A percentile compares a stretch with the other conserved stretches of the same genome.
These are phyloP conservation scores for Ernsta delagoae DNA, from an alignment of 2,888 invertebrate genomes.

Conservation along the genomic window DNA sequence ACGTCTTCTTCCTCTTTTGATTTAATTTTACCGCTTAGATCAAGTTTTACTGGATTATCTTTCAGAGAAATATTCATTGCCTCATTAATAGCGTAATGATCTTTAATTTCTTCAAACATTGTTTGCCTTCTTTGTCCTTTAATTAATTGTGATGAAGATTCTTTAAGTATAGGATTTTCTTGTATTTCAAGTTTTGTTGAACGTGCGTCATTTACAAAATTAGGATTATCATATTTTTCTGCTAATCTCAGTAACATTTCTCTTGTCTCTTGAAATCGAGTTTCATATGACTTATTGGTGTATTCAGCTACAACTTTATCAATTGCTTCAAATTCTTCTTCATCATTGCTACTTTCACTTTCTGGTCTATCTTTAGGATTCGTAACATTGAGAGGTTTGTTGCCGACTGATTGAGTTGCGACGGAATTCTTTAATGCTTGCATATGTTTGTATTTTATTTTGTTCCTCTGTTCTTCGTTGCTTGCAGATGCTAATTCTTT, in stretches of 20 bases:
- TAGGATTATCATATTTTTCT: constrained; percentile 62
- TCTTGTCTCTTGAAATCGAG: constrained; percentile 72
- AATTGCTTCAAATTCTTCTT: constrained; percentile 67
- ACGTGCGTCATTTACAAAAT: constrained; percentile 36
- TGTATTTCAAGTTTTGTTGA: constrained; percentile 44
- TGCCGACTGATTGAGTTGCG: constrained; percentile 53
- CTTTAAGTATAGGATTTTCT: constrained; percentile 59
- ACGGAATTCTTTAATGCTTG: constrained; percentile 62
- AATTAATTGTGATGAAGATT: constrained; percentile 62
- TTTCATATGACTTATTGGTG: constrained; percentile 74
- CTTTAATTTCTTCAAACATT: constrained; percentile 62
- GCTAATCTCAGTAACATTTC: constrained; percentile 72
- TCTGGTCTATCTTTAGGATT: constrained; percentile 43
- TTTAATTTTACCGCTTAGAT: constrained; percentile 53
- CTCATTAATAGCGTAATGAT: constrained; percentile 68
- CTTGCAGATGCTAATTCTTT: constrained; percentile 60
- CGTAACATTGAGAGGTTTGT: constrained; percentile 31
- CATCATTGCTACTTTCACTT: constrained; percentile 52
- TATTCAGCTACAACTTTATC: constrained; percentile 72
- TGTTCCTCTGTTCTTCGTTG: constrained; percentile 52
- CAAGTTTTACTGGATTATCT: constrained; percentile 58
- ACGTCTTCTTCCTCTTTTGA: constrained; percentile 37
- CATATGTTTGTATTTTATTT: constrained; percentile 71
- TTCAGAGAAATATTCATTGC: constrained; percentile 67
- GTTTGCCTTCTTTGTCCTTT: constrained; percentile 57